These are phyloP conservation scores for Mamestra configurata DNA, from an alignment of 1,140 invertebrate species.

Conservation along the genomic window DNA sequence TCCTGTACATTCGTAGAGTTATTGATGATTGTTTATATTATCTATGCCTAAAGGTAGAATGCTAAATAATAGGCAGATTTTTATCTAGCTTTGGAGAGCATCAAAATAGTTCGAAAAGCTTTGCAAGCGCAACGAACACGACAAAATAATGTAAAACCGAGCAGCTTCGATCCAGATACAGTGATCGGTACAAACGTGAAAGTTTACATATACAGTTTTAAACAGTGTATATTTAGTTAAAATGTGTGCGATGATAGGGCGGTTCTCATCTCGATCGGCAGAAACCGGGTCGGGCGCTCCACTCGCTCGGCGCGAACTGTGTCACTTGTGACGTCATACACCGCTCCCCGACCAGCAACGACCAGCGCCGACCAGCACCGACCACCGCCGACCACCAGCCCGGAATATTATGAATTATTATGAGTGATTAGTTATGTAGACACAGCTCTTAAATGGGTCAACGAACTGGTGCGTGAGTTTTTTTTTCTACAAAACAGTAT, in stretches of 20 bases:
- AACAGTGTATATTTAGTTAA: conserved; percentile 48
- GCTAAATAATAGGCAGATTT: too few species aligned
- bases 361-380: neutral
- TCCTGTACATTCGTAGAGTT: too few species aligned
- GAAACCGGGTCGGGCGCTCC: conserved; percentile 46
- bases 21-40: too few species aligned
- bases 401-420: conserved; percentile 53
- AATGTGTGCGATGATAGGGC: conserved; percentile 49
- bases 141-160: neutral
- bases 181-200: conserved; percentile 34
- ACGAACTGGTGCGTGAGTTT: conserved; percentile 32
- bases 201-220: conserved; percentile 43
- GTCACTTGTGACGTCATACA: conserved; percentile 67
- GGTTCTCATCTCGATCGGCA: conserved; percentile 47
- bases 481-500: conserved; percentile 46
- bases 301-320: conserved; percentile 62
- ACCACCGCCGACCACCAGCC: conserved; percentile 12
- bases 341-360: neutral
- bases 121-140: neutral
- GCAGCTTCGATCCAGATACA: neutral
- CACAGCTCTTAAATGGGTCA: conserved; percentile 47
- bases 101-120: neutral
- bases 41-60: too few species aligned
- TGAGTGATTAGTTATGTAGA: conserved; percentile 51
- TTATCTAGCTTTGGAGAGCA: neutral